Conservation (phyloP, 2,797 vertebrate species). For the Eulemur rubriventer region DNA sequence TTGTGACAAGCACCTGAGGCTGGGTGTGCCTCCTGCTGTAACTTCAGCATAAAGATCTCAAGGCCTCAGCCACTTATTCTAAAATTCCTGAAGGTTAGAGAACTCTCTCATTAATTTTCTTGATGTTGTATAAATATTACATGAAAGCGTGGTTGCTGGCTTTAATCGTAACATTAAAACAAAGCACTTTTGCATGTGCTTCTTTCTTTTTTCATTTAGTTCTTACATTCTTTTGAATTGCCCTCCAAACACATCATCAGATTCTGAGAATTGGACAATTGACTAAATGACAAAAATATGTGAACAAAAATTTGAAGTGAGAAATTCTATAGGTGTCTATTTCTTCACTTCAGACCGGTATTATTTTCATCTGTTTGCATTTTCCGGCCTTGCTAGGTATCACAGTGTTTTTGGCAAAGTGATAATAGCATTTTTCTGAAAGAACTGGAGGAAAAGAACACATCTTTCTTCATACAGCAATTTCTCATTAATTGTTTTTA, state of each 20-base stretch:
- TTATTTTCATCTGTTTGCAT: conserved; percentile 33
- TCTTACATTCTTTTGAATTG: conserved; percentile 4
- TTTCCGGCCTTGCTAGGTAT: background rate
- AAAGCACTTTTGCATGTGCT: background rate
- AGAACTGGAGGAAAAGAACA: background rate
- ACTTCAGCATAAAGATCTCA: background rate
- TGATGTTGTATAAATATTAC: background rate
- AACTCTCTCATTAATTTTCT: conserved; percentile 30
- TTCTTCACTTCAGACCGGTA: background rate
- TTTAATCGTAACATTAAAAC: conserved; percentile 25
- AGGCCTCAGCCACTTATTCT: background rate
- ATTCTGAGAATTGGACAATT: background rate
- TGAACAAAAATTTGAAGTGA: background rate
- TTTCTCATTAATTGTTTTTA: background rate
- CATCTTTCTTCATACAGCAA: background rate
- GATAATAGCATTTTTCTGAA: conserved; percentile 11
- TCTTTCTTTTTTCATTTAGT: background rate
- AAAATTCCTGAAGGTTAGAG: conserved; percentile 13
- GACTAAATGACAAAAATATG: conserved; percentile 1
- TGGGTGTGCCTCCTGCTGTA: background rate
- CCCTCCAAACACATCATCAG: background rate
- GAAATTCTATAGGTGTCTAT: background rate
- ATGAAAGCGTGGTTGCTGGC: background rate
- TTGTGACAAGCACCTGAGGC: background rate
- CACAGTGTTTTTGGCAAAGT: background rate